These are phyloP conservation scores for Oncorhynchus keta DNA, from an alignment of 2,113 vertebrate species.

Conservation along the genomic window DNA sequence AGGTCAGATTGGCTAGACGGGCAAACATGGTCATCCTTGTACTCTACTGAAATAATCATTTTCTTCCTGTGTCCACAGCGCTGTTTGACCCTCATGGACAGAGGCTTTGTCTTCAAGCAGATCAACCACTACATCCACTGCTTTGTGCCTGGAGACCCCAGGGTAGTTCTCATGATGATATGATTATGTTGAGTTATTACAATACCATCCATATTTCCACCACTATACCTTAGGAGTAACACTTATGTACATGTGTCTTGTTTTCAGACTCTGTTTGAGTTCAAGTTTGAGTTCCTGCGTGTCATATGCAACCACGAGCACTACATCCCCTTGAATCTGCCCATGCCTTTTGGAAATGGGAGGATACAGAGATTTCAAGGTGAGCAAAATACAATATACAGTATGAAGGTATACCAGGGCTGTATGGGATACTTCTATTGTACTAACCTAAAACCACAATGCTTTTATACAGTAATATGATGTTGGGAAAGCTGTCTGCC, in stretches of 20 bases:
- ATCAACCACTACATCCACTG: constrained; percentile 98
- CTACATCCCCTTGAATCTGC: constrained; percentile 94
- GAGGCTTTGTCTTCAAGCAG: constrained; percentile 96
- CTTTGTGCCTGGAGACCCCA: constrained; percentile 92
- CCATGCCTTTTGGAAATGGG: constrained; percentile 95
- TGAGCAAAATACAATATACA: constrained; percentile 50
- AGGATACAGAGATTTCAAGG: constrained; percentile 95
- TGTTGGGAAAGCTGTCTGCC: too few species aligned
- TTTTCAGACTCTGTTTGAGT: constrained; percentile 91
- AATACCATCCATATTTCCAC: too few species aligned
- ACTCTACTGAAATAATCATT: background rate
- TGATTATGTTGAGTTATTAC: too few species aligned
- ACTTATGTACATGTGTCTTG: too few species aligned
- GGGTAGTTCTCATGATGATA: constrained; percentile 70
- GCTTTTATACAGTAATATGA: background rate
- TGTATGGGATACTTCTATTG: background rate
- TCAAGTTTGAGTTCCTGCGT: constrained; percentile 97
- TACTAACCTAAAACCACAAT: background rate
- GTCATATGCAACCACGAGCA: constrained; percentile 96
- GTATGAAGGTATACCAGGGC: background rate
- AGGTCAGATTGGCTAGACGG: constrained; percentile 8
- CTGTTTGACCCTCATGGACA: constrained; percentile 97
- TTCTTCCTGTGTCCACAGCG: constrained; percentile 69
- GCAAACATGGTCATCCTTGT: too few species aligned
- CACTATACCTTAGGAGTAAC: too few species aligned